A percentile compares a stretch with the other conserved stretches of the same genome.
Conservation (phyloP, 1,140 invertebrate genomes). For the Neelides sp. region DNA sequence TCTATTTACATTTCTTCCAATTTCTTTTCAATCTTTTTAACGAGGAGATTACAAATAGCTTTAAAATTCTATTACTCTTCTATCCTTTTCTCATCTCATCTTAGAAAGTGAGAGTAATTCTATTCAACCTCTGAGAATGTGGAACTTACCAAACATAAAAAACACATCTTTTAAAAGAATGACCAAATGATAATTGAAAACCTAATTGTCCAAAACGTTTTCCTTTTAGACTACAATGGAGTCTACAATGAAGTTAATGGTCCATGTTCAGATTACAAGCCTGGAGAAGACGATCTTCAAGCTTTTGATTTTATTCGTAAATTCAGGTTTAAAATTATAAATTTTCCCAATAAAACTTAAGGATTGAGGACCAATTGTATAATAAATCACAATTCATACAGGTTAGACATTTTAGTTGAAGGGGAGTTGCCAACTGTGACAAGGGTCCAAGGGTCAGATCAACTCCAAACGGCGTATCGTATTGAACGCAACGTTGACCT, state of each 20-base stretch:
- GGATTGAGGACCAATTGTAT: neutral
- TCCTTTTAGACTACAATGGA: conserved; percentile 19
- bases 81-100: neutral
- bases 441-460: conserved; percentile 55
- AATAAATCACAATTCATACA: neutral
- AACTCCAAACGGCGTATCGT: conserved; percentile 61
- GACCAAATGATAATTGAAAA: neutral
- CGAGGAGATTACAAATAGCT: neutral
- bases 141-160: too few species aligned
- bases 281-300: conserved; percentile 60
- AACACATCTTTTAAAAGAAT: neutral
- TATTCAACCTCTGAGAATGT: too few species aligned
- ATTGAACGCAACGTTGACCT: conserved; percentile 56
- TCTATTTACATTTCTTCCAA: neutral
- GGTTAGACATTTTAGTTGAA: conserved; percentile 51
- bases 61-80: neutral
- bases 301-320: conserved; percentile 65
- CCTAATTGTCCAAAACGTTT: neutral
- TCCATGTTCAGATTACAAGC: conserved; percentile 50
- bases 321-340: conserved; percentile 37
- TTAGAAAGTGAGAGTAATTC: too few species aligned
- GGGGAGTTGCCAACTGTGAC: conserved; percentile 49
- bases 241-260: conserved; percentile 30
- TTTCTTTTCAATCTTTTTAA: neutral
- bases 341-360: neutral